A percentile compares a stretch with the other conserved stretches of the same genome.
Evolutionary conservation across 1,140 invertebrate species (phyloP).

Genomic region (Oryctes rhinoceros): DNA sequence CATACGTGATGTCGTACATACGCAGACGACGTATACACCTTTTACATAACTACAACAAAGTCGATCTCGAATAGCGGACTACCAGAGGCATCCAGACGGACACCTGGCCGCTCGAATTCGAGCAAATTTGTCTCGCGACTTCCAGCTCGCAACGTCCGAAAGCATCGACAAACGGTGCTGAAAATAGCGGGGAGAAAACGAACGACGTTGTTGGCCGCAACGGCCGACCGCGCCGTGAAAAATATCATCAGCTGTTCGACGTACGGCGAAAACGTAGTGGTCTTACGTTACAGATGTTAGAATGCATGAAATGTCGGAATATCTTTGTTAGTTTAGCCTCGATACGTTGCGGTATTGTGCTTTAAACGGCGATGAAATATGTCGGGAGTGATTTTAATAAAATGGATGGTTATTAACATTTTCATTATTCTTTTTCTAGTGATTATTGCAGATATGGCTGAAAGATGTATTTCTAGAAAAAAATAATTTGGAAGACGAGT

Average conservation of each 20-base stretch:
- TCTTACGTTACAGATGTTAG: no score
- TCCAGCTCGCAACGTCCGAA: not conserved
- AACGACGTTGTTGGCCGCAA: not conserved
- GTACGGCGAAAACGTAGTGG: not conserved
- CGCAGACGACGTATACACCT: not conserved
- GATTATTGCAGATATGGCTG: no score
- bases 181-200: not conserved
- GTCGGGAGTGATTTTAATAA: no score
- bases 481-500: no score
- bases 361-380: no score
- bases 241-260: not conserved
- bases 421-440: no score
- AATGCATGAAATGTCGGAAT: no score
- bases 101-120: not conserved
- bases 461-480: no score
- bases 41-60: not conserved
- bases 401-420: no score
- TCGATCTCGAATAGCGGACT: not conserved
- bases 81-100: not conserved
- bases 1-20: no score
- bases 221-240: not conserved
- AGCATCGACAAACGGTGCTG: not conserved
- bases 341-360: no score
- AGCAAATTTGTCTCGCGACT: conserved; percentile 3
- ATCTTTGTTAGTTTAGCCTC: no score